Evolutionary conservation across 2,888 invertebrate genomes (phyloP), one percentile per base, ranked within the genome.

Genomic region (Hofmannophila pseudospretella): DNA sequence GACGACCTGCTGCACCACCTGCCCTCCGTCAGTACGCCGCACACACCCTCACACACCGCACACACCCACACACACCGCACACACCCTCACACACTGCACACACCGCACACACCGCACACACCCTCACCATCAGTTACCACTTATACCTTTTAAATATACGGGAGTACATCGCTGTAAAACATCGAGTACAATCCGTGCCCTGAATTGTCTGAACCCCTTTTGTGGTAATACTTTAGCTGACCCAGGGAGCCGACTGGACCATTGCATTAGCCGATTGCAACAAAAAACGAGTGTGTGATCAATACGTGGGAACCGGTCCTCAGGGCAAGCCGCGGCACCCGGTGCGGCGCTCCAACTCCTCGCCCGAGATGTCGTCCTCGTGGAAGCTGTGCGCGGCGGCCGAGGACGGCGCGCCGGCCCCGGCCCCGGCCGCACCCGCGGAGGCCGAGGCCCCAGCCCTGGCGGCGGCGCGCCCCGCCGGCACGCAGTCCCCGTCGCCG

Each of bases 291-390:
- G n/a, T n/a, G n/a, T n/a, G n/a, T n/a, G n/a, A n/a, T n/a, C n/a
- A n/a, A n/a, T n/a, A n/a, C n/a, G n/a, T n/a, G n/a, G n/a, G n/a
- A n/a, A n/a, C n/a, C n/a, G n/a, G n/a, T n/a, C n/a, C n/a, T n/a
- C 69, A 84, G 86, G 75, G 80, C 52, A 90, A 90, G 57, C 90
- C 91, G 0, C 89, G 95, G 7, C 95, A 95, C 84, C 95, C 95
- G 5, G 96, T 96, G 40, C 90, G 95, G 1, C 89, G 96, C 43
- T 95, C 95, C 28, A 96, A 96, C 88, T 96, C 96, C 34, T 96
- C 96, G 55, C 96, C 96, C 1, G 96, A 96, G 87, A 96, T 96
- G 96, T 94, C 94, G 42, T 93, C 94, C 1, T 93, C 92, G 62
- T 95, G 94, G 94, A 93, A 94, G 43, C 91, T 92, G 54, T 59